A percentile compares a stretch with the other conserved stretches of the same genome.
phyloP scores from a whole-genome alignment of 1,140 invertebrate species.

The Temnothorax curvispinosus region DNA sequence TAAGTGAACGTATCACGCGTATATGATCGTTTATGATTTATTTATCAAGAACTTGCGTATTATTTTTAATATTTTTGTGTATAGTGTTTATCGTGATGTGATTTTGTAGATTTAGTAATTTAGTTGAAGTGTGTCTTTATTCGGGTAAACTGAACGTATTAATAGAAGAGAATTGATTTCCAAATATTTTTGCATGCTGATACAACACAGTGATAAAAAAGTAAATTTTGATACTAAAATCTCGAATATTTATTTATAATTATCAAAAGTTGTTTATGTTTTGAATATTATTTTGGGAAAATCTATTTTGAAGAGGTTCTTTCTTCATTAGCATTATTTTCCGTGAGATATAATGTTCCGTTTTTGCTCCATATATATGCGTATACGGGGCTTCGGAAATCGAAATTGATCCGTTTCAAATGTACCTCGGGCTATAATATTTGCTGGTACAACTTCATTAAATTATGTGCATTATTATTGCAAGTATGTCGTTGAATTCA shows the following conservation, averaged over 20 bases:
- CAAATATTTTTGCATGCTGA: neutral
- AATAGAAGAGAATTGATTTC: neutral
- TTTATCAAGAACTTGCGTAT: neutral
- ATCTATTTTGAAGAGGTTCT: neutral
- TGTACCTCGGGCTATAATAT: neutral
- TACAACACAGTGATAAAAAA: neutral
- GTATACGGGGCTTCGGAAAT: neutral
- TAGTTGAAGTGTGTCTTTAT: neutral
- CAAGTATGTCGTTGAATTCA: conserved; percentile 24
- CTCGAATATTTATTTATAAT: neutral
- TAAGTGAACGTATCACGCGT: conserved; percentile 25
- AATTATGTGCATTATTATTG: conserved; percentile 27
- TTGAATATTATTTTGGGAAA: neutral
- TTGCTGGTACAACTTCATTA: neutral
- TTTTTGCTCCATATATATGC: neutral
- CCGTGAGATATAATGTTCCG: neutral
- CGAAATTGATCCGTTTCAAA: neutral
- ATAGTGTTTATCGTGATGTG: neutral
- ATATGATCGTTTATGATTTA: neutral
- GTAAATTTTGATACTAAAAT: neutral
- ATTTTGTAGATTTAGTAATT: conserved; percentile 1
- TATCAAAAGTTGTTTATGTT: neutral
- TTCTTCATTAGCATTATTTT: neutral
- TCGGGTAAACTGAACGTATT: neutral
- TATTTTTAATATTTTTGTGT: conserved; percentile 14